Evolutionary conservation across 2,113 vertebrate genomes (phyloP).

Genomic region (Prochilodus magdalenae): DNA sequence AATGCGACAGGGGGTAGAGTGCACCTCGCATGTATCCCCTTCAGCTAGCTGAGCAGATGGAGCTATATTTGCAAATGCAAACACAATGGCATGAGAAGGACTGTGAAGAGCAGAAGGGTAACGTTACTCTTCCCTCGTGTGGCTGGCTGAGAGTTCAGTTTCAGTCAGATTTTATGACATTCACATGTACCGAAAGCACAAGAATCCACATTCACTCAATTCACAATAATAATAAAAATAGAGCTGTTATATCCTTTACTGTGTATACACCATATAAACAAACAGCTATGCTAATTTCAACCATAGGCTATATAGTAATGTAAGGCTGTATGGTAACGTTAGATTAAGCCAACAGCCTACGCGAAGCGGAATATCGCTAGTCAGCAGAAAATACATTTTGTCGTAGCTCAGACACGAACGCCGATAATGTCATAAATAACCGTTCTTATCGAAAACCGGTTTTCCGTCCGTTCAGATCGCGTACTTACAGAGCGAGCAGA

Average conservation of each 20-base stretch:
- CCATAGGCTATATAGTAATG: not conserved
- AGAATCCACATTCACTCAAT: no score
- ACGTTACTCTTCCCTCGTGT: not conserved
- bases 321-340: not conserved
- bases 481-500: constrained; percentile 71
- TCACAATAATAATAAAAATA: no score
- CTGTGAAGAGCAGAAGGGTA: not conserved
- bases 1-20: not conserved
- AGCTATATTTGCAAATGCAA: constrained; percentile 6
- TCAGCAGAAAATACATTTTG: not conserved
- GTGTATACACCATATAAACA: no score
- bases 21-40: not conserved
- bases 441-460: not conserved
- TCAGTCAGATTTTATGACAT: not conserved
- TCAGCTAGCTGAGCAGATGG: not conserved
- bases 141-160: not conserved
- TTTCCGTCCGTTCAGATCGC: not conserved
- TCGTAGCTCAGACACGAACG: not conserved
- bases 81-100: not conserved
- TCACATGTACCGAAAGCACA: not conserved
- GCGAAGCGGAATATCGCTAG: not conserved
- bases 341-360: not conserved
- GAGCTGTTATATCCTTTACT: no score
- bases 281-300: not conserved
- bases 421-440: no score